Percentiles rank a stretch among this genome's conserved stretches.
Evolutionary conservation across 2,113 vertebrate species (phyloP).

Genomic region (Heloderma charlesbogerti): DNA sequence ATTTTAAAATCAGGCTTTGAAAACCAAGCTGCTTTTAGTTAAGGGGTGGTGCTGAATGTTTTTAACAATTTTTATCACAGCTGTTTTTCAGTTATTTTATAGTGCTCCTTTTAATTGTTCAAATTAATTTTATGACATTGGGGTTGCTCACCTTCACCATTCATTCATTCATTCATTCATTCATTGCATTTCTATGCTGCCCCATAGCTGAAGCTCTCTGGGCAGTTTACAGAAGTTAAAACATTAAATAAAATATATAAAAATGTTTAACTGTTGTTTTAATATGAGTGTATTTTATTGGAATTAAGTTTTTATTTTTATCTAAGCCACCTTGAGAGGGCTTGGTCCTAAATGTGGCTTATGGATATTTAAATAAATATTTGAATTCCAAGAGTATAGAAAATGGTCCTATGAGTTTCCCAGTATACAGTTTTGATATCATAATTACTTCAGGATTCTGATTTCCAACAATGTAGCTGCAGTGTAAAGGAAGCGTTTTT

Average conservation of each 20-base stretch:
- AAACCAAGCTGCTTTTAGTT: too few relatives aligned
- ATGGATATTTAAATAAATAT: neutral
- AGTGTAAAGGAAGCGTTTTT: neutral
- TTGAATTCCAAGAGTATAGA: neutral
- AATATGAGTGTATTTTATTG: neutral
- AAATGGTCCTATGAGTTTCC: neutral
- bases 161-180: too few relatives aligned
- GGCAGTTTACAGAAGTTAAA: too few relatives aligned
- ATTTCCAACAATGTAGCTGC: neutral
- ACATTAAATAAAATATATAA: too few relatives aligned
- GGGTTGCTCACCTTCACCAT: neutral
- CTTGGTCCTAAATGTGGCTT: neutral
- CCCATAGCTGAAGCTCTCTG: too few relatives aligned
- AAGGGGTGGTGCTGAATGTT: too few relatives aligned
- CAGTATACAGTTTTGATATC: neutral
- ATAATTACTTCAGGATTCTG: neutral
- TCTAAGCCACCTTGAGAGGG: neutral
- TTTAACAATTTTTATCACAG: too few relatives aligned
- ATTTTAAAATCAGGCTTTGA: too few relatives aligned
- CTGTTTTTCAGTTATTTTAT: too few relatives aligned
- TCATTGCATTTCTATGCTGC: too few relatives aligned
- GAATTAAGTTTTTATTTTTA: neutral
- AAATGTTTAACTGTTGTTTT: neutral
- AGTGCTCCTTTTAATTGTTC: too few relatives aligned
- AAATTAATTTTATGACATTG: neutral